These are phyloP conservation scores for Drosophila subsilvestris DNA, from an alignment of 2,888 invertebrate genomes.

Conservation along the genomic window DNA sequence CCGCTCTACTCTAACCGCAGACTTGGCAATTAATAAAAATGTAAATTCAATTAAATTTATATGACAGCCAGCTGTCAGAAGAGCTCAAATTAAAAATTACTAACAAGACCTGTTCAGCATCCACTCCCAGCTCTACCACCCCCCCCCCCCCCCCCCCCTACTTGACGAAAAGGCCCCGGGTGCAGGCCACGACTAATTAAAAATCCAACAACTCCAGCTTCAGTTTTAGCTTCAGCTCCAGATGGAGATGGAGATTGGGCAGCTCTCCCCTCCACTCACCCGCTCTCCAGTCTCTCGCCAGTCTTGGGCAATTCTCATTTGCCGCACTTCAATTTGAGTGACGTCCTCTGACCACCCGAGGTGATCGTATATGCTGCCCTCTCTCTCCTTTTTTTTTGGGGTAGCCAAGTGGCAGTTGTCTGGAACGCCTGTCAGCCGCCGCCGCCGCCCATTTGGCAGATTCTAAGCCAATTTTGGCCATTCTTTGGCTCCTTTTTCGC, in stretches of 20 bases:
- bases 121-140: slow-evolving; percentile 13
- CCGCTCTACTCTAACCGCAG: slow-evolving; percentile 5
- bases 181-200: slow-evolving; percentile 73
- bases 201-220: slow-evolving; percentile 70
- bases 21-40: slow-evolving; percentile 82
- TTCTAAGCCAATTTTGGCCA: slow-evolving; percentile 9
- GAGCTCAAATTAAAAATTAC: slow-evolving; percentile 83
- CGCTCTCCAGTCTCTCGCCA: background rate
- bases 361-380: slow-evolving; percentile 26
- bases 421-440: slow-evolving; percentile 42
- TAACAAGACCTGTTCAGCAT: slow-evolving; percentile 74
- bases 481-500: slow-evolving; percentile 1
- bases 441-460: slow-evolving; percentile 28
- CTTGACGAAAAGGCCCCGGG: slow-evolving; percentile 59
- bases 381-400: slow-evolving; percentile 40
- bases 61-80: slow-evolving; percentile 83
- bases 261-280: background rate
- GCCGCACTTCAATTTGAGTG: slow-evolving; percentile 76
- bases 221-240: slow-evolving; percentile 9
- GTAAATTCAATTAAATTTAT: slow-evolving; percentile 84
- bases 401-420: slow-evolving; percentile 71
- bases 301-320: slow-evolving; percentile 69
- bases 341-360: slow-evolving; percentile 76
- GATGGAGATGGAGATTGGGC: slow-evolving; percentile 42
- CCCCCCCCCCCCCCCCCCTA: too few relatives aligned